Evolutionary conservation across 2,888 invertebrate species (phyloP), one percentile per base, ranked within the genome.

Genomic region (Trichogramma dendrolimi): DNA sequence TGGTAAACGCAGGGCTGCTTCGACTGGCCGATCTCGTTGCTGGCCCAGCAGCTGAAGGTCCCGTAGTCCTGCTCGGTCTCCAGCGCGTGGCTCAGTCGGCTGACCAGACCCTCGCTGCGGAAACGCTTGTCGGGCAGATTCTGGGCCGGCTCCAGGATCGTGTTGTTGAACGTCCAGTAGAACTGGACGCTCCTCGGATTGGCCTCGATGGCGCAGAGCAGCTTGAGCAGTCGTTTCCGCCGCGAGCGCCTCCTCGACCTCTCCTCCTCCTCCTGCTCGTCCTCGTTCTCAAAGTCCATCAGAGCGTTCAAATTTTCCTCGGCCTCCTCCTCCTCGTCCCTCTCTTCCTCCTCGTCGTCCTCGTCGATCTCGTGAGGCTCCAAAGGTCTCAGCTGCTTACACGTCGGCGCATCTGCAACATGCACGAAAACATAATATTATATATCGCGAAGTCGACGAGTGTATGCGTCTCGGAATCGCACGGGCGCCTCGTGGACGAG

Each of bases 91-190:
- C 90, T 91, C 64, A 93, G 83, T 48, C 86, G 85, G 64, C 89
- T 90, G 7, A 85, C 83, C 65, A 86, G 86, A 2, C 88, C 87
- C 65, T 88, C 81, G 70, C 78, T 83, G 53, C 80, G 80, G 69
- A 80, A 83, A 70, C 86, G 55, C 58, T 87, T 85, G 65, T 82
- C 77, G 61, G 91, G 87, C 72, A 92, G 83, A 78, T 92, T 89
- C 60, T 86, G 87, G 79, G 91, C 89, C 75, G 91, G 91, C 38
- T 92, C 92, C 67, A 91, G 91, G 78, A 89, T 69, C 11, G 43
- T 43, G n/a, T 67, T 91, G 83, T 94, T 94, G 83, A 94, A 93
- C 67, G 92, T 92, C 94, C 94, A 95, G 73, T 91, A 90, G 80
- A 94, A 94, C 73, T 87, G 86, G 70, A 90, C 89, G 60, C 87